phyloP scores from a whole-genome alignment of 2,113 vertebrate genomes.

The Parotia lawesii region DNA sequence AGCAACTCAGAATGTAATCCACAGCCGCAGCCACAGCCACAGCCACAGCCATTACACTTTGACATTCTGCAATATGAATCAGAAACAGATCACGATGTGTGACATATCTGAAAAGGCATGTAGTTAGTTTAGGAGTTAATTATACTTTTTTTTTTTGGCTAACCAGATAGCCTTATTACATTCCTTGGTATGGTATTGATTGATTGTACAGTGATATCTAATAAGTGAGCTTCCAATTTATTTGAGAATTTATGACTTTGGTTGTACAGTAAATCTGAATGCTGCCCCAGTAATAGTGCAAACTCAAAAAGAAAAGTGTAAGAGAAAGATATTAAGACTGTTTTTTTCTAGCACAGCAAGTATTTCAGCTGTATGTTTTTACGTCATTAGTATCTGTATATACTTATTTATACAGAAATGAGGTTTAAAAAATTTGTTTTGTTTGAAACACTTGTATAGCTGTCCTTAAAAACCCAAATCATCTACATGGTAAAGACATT shows the following conservation, averaged over 20 bases:
- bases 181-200: neutral
- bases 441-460: neutral
- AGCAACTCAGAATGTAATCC: neutral
- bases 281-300: neutral
- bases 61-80: neutral
- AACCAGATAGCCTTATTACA: neutral
- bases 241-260: neutral
- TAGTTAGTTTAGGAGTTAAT: conserved; percentile 9
- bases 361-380: neutral
- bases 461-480: neutral
- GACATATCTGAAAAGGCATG: conserved; percentile 1
- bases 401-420: neutral
- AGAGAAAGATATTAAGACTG: neutral
- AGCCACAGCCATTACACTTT: neutral
- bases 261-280: neutral
- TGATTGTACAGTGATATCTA: neutral
- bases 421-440: neutral
- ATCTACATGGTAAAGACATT: neutral
- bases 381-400: neutral
- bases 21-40: neutral
- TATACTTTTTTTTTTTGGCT: neutral
- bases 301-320: neutral
- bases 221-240: neutral
- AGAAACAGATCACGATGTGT: neutral
- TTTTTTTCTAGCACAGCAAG: neutral